Conservation (phyloP, 2,113 vertebrate species). For the Etia nguti region DNA sequence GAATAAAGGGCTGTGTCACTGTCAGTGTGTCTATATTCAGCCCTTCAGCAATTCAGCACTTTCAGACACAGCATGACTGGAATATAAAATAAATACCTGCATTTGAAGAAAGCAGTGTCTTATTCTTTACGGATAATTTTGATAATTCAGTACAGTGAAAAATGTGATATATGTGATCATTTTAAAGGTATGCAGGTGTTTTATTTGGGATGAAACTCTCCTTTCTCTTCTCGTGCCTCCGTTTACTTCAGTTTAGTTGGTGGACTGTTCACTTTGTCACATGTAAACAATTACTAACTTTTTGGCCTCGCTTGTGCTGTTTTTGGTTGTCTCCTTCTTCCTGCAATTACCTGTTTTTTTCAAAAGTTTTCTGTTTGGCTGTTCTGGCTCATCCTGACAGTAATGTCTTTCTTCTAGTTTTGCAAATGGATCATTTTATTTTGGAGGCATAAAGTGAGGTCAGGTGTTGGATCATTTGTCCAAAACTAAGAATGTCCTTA, state of each 20-base stretch:
- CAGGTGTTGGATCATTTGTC: not conserved
- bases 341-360: not conserved
- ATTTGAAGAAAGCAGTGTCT: not conserved
- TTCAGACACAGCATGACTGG: not conserved
- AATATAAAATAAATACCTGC: not conserved
- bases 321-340: not conserved
- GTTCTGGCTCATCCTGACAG: not conserved
- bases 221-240: not conserved
- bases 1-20: not conserved
- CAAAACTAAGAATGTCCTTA: not conserved
- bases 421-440: not conserved
- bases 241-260: not conserved
- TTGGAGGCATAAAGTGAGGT: not conserved
- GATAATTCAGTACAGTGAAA: not conserved
- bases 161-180: not conserved
- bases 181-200: not conserved
- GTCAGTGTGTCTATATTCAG: not conserved
- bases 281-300: not conserved
- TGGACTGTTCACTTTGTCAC: not conserved
- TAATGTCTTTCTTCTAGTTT: not conserved
- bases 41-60: not conserved
- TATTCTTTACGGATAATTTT: not conserved
- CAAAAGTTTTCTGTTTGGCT: not conserved
- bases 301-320: not conserved
- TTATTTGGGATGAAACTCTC: no score